phyloP scores from a whole-genome alignment of 37 sponge, comb jelly and placozoan species.

The Agelas oroides region DNA sequence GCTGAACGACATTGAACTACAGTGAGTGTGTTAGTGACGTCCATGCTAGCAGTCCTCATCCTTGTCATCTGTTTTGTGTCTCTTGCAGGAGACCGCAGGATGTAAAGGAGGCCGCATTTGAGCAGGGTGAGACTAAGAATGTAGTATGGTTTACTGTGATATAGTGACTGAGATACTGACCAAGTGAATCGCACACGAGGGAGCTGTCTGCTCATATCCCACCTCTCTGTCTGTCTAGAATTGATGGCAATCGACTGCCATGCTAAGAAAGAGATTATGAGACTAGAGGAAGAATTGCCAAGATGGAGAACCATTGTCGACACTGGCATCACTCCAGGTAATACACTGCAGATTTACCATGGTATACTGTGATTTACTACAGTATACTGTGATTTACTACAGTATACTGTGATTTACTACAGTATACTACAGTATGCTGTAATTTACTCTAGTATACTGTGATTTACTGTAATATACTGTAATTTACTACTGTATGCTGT shows the following conservation, averaged over 20 bases:
- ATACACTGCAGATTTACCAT: neutral
- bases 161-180: neutral
- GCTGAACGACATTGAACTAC: slow-evolving; percentile 75
- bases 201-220: too few species aligned
- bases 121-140: slow-evolving; percentile 56
- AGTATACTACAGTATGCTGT: too few species aligned
- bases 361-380: too few species aligned
- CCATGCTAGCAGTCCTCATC: too few species aligned
- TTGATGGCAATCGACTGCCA: slow-evolving; percentile 65
- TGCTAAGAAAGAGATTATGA: slow-evolving; percentile 80
- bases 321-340: slow-evolving; percentile 27
- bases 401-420: too few species aligned
- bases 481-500: too few species aligned
- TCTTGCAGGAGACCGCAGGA: slow-evolving; percentile 59
- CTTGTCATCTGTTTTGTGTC: neutral
- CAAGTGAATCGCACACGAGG: neutral
- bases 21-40: slow-evolving; percentile 29
- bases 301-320: slow-evolving; percentile 76
- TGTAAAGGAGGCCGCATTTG: slow-evolving; percentile 66
- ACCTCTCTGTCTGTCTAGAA: slow-evolving; percentile 51
- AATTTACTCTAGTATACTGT: too few species aligned
- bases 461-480: too few species aligned
- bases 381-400: too few species aligned
- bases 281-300: slow-evolving; percentile 85
- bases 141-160: neutral